These are phyloP conservation scores for Atethmia centrago DNA, from an alignment of 2,888 invertebrate species.

Conservation along the genomic window DNA sequence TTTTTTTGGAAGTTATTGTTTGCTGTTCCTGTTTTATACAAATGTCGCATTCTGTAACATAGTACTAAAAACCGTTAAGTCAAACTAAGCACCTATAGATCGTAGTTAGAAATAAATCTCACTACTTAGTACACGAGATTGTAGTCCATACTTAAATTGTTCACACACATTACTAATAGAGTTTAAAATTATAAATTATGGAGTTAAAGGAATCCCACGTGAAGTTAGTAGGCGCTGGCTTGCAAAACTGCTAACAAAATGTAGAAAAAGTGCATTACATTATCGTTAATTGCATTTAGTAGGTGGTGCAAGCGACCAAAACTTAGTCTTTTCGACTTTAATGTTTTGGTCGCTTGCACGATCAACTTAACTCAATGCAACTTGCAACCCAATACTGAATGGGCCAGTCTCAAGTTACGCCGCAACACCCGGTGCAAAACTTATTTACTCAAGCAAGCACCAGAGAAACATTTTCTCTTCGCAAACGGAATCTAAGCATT, in stretches of 20 bases:
- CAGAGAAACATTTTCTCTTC: conserved; percentile 19
- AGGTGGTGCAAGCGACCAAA: background rate
- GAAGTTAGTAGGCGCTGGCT: background rate
- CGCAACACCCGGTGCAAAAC: conserved; percentile 21
- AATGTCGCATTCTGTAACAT: background rate
- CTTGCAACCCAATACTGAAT: background rate
- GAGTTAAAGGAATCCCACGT: background rate
- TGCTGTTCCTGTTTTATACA: too few relatives aligned
- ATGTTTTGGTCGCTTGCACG: too few relatives aligned
- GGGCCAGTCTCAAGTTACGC: background rate
- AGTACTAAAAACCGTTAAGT: background rate
- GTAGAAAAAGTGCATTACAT: background rate
- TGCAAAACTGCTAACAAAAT: background rate
- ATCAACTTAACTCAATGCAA: background rate
- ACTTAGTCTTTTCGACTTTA: background rate
- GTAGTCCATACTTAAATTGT: background rate
- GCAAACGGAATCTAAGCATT: conserved; percentile 28
- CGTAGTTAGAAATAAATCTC: conserved; percentile 12
- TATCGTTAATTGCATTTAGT: background rate
- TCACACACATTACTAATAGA: too few relatives aligned
- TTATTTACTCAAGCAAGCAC: conserved; percentile 13
- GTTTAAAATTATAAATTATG: too few relatives aligned
- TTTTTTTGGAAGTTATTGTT: too few relatives aligned
- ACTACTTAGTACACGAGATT: background rate
- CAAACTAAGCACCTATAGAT: background rate